Evolutionary conservation across 2,888 invertebrate species (phyloP), one percentile per base, ranked within the genome.

Genomic region (Drosophila ezoana): DNA sequence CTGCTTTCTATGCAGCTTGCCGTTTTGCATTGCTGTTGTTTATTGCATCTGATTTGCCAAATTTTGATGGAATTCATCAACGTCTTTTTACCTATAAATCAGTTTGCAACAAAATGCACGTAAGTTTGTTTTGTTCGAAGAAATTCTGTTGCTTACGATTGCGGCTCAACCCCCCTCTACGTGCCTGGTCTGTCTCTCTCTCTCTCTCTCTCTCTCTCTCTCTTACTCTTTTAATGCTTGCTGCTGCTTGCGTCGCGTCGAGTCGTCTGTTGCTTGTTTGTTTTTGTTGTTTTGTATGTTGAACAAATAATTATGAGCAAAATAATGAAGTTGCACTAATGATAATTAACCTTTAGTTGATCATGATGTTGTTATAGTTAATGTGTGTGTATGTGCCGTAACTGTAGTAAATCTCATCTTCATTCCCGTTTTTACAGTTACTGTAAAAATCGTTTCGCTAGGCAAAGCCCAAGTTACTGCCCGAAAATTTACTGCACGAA

Each of bases 351-450:
- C 43, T 48, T 37, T 16, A 48, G 65, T 51, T 51, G 35, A 57
- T 70, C 48, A 62, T 69, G 45, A 58, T 60, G 48, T 49, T 43
- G 51, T 45, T 44, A 60, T 28, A 48, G 33, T 40, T 48, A 45
- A 41, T 47, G 38, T 40, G 14, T 37, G 2, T 47, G 20, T 16
- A 10, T 38, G 20, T 40, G 9, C 23, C 8, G 8, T 8, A 28
- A 6, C 56, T 69, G 41, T 33, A 67, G 66, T 68, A 63, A 65
- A 66, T 68, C 70, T 82, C 69, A 54, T 61, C 68, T 63, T 72
- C 48, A 69, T 75, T 68, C 67, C 67, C 63, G 58, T 61, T 84
- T 84, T 84, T 80, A 83, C 81, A 71, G 80, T 87, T 63, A 66
- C 68, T 72, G 72, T 71, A 72, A 72, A 82, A 76, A 69, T 52